Base-by-base conservation (phyloP, 2,888 invertebrate species). In the Papilio protenor region DNA sequence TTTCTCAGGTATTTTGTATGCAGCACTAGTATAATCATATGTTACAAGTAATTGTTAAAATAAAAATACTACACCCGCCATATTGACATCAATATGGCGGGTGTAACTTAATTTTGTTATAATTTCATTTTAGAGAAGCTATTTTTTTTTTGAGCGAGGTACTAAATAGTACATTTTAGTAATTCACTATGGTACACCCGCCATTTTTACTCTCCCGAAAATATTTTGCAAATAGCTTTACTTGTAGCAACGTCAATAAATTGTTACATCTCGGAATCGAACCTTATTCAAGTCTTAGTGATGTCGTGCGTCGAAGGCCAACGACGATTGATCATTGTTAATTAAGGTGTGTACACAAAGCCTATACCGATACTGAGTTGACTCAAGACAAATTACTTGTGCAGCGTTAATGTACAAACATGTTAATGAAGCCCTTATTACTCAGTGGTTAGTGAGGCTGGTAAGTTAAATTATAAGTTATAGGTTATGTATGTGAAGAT, bases 251-350 rank as follows among this genome's bases (percentile, higher is more conserved):
- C 8, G 10, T 18, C 27, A 61, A 16, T 11, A 66, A 14, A 45
- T 45, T 69, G 11, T 69, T 45, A 66, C 12, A n/a, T 21, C 12
- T 45, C 1, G 45, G 40, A 69, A 45, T 69, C 21, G 45, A 69
- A 69, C 40, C 3, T 2, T 12, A 45, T 69, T 14, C 45, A 45
- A 45, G 21, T n/a, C 14, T 40, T 66, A 66, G 40, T 69, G 12
- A n/a, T 12, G 18, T 18, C 40, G 40, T 69, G 66, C 66, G 40
- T 66, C 45, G 45, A n/a, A 12, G 66, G 66, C 40, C 40, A 12
- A 66, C 40, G 66, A 45, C 66, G 66, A 69, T 69, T 69, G 66
- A 69, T 69, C 66, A 69, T 69, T 45, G 66, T 69, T 45, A 69
- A 45, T 69, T 69, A 69, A 69, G 45, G 66, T 45, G 66, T 66